phyloP scores from a whole-genome alignment of 2,797 vertebrate species.

The Sparus aurata region DNA sequence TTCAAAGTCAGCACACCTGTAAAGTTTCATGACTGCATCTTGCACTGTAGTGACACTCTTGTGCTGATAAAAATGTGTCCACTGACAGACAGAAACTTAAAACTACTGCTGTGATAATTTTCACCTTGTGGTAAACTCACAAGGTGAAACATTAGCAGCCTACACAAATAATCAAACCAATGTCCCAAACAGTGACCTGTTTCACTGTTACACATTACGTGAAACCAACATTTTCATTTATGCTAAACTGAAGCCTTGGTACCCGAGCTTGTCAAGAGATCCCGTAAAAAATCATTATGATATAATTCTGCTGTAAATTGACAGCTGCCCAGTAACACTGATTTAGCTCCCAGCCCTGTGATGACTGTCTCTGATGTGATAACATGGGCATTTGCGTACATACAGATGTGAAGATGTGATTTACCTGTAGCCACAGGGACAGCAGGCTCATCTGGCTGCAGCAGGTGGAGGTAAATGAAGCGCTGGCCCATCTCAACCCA shows the following conservation, averaged over 20 bases:
- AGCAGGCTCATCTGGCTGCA: conserved; percentile 85
- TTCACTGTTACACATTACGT: too few species aligned
- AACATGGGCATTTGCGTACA: not conserved
- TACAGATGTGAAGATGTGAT: not conserved
- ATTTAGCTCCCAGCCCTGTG: not conserved
- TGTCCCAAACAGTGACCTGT: too few species aligned
- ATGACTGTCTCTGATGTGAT: not conserved
- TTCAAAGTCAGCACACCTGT: too few species aligned
- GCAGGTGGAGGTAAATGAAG: conserved; percentile 86
- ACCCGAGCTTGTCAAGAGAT: not conserved
- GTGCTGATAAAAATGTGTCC: too few species aligned
- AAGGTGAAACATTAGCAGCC: too few species aligned
- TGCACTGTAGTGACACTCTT: too few species aligned
- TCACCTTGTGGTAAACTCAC: too few species aligned
- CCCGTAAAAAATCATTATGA: not conserved
- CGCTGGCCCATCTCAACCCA: conserved; percentile 91
- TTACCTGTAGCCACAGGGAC: conserved; percentile 87
- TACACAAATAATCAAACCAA: too few species aligned
- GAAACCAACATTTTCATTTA: not conserved
- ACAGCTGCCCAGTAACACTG: too few species aligned
- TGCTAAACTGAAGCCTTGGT: not conserved
- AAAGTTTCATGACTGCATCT: too few species aligned
- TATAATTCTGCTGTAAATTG: not conserved
- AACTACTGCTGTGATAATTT: too few species aligned
- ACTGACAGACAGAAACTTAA: too few species aligned